Evolutionary conservation across 2,113 vertebrate species (phyloP), one percentile per base, ranked within the genome.

Genomic region (Pitta sordida): DNA sequence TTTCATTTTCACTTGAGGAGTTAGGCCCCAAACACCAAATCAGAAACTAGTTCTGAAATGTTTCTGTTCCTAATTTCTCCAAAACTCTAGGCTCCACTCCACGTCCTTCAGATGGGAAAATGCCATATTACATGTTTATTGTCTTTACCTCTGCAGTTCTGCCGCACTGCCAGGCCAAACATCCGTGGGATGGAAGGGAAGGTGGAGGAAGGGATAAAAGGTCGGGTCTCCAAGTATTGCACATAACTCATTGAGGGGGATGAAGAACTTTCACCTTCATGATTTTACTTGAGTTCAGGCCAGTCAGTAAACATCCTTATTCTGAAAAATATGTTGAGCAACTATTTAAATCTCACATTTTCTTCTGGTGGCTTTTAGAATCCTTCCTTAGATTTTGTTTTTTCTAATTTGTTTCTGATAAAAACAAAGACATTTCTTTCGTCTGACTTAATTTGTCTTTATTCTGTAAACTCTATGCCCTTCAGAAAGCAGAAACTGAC

Each of bases 241-340:
- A 62, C 76, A 81, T 95, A 95, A 96, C 51, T 94, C 86, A 77
- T n/a, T 78, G 82, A 64, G 68, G 15, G 32, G 51, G 83, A 56
- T 73, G 36, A 89, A 94, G 41, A 87, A 65, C 79, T 96, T 48
- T 23, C 67, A 56, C 26, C 32, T 85, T 95, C 91, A 52, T 32
- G 51, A 91, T 95, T 80, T 97, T 95, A 91, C 65, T 96, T 94
- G 93, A 86, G 79, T 70, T 93, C 74, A 56, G 59, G 75, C 91
- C 91, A 80, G 84, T 76, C 48, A 95, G 52, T 30, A 90, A 96
- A 95, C 39, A 93, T 82, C 63, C 46, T 85, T 94, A 87, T 94
- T 94, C 52, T 74, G 88, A 95, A 94, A 96, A 92, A 58, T 43
- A 77, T 60, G 70, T 88, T 70, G 82, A 46, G 75, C 43, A 77